These are phyloP conservation scores for Danaus plexippus DNA, from an alignment of 1,140 invertebrate genomes.

Conservation along the genomic window DNA sequence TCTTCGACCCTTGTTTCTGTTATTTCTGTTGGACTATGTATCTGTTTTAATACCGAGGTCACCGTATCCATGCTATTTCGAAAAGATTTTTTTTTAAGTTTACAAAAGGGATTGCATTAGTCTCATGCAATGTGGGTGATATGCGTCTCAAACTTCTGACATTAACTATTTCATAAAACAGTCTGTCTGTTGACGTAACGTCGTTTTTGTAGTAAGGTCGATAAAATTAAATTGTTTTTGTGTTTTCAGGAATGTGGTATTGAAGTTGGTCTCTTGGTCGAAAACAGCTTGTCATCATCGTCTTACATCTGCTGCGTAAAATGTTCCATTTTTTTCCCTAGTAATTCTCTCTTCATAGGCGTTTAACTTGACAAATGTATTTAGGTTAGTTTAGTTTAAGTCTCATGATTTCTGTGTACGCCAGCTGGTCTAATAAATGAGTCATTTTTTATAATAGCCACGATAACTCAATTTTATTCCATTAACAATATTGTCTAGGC, in stretches of 20 bases:
- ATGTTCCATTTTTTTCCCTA: conserved; percentile 18
- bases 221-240: conserved; percentile 40
- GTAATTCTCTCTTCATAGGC: conserved; percentile 7
- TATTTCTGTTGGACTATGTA: too few species aligned
- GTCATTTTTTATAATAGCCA: conserved; percentile 1
- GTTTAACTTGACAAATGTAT: conserved; percentile 23
- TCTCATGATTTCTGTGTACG: conserved; percentile 10
- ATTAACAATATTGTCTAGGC: too few species aligned
- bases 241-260: conserved; percentile 62
- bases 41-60: too few species aligned
- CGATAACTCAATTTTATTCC: too few species aligned
- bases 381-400: conserved; percentile 28
- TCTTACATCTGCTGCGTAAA: conserved; percentile 36
- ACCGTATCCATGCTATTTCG: too few species aligned
- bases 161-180: too few species aligned
- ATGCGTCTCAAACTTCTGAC: too few species aligned
- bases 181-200: too few species aligned
- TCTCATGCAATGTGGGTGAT: too few species aligned
- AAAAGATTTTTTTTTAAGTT: too few species aligned
- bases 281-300: conserved; percentile 45
- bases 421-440: conserved; percentile 10
- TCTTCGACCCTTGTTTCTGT: too few species aligned
- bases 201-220: conserved; percentile 5
- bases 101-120: not conserved
- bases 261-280: conserved; percentile 57